phyloP scores from a whole-genome alignment of 2,797 vertebrate species.

The Pteropus rufus region DNA sequence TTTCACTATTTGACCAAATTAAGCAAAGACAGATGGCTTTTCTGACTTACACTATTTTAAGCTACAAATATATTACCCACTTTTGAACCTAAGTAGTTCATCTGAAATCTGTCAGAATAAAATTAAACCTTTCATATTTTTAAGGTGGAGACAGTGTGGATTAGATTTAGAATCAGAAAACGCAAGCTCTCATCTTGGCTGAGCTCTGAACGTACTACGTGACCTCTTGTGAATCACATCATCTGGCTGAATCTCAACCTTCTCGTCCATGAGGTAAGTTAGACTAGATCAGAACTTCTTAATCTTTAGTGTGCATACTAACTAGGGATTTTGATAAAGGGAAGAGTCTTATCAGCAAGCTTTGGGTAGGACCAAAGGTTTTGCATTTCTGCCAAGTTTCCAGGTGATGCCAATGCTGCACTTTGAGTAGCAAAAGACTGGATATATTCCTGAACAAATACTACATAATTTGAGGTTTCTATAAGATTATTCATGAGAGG shows the following conservation, averaged over 20 bases:
- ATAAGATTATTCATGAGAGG: neutral
- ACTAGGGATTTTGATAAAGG: neutral
- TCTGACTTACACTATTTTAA: slow-evolving; percentile 50
- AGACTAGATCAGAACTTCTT: neutral
- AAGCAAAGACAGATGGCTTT: slow-evolving; percentile 45
- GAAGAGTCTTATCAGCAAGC: neutral
- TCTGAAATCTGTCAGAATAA: slow-evolving; percentile 32
- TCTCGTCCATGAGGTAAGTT: neutral
- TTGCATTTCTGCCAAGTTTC: neutral
- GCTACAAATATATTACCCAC: slow-evolving; percentile 37
- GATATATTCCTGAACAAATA: neutral
- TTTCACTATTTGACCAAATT: slow-evolving; percentile 50
- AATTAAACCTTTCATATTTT: slow-evolving; percentile 35
- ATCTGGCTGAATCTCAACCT: neutral
- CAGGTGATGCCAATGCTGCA: neutral
- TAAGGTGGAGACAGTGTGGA: neutral
- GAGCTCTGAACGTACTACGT: neutral
- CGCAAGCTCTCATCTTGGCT: neutral
- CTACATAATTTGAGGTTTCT: neutral
- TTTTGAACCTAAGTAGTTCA: slow-evolving; percentile 10
- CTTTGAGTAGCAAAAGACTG: neutral
- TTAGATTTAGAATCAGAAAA: neutral
- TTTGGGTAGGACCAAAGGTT: neutral
- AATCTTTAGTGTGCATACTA: neutral
- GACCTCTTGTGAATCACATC: neutral